Conservation (phyloP, 2,797 vertebrate genomes). For the Ataeniobius toweri region DNA sequence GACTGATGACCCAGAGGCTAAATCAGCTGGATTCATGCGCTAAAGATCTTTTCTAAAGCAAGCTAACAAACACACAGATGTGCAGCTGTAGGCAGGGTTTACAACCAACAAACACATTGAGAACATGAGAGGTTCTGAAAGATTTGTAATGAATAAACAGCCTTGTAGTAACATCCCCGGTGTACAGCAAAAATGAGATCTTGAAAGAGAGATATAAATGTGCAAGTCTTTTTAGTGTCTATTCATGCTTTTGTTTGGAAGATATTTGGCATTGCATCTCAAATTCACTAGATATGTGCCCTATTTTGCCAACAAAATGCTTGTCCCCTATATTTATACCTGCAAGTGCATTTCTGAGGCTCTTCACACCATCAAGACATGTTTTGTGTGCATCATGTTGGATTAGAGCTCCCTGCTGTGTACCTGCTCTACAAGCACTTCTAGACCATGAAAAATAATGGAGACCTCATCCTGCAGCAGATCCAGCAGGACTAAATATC, state of each 20-base stretch:
- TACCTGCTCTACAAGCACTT: constrained; percentile 39
- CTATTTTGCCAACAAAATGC: neutral
- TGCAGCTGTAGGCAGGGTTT: neutral
- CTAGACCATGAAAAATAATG: constrained; percentile 45
- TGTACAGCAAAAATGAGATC: neutral
- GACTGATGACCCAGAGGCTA: neutral
- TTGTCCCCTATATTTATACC: neutral
- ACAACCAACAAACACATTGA: neutral
- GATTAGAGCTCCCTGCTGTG: constrained; percentile 34
- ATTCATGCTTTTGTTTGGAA: neutral
- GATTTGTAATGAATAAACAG: neutral
- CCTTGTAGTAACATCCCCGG: neutral
- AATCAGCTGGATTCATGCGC: neutral
- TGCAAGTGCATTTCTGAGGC: neutral
- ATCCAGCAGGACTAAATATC: constrained; percentile 34
- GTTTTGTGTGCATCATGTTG: constrained; percentile 33
- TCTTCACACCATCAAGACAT: neutral
- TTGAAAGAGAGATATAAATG: neutral
- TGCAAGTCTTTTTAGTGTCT: neutral
- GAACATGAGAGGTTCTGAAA: neutral
- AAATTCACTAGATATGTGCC: neutral
- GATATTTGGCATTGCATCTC: neutral
- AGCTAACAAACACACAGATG: neutral
- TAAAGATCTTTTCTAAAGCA: neutral
- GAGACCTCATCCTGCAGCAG: constrained; percentile 38